These are phyloP conservation scores for Sinohyriopsis cumingii DNA, from an alignment of 2,888 invertebrate species.

Conservation along the genomic window DNA sequence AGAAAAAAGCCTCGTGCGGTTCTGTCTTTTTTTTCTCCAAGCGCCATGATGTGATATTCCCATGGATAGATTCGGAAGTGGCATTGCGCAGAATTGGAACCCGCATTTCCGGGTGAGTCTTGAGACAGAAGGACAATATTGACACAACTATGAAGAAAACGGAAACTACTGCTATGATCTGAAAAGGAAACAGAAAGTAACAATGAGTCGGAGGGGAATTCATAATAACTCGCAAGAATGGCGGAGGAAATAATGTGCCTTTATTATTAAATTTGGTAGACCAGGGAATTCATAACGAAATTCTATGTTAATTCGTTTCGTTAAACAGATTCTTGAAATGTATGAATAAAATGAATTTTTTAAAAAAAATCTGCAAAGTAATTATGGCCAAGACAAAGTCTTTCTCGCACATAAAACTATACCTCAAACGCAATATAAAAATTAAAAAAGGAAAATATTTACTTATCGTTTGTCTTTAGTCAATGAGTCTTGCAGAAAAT, in stretches of 20 bases:
- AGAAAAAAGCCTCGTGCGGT: slow-evolving; percentile 94
- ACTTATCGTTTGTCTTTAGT: too few species aligned
- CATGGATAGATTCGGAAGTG: slow-evolving; percentile 55
- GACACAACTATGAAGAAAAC: slow-evolving; percentile 98
- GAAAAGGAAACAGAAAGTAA: slow-evolving; percentile 67
- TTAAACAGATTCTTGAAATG: too few species aligned
- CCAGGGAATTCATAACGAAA: too few species aligned
- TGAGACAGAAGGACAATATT: slow-evolving; percentile 95
- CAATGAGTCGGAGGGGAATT: background rate
- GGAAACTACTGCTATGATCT: slow-evolving; percentile 94
- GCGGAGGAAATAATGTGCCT: background rate
- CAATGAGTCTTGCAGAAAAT: too few species aligned
- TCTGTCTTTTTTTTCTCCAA: slow-evolving; percentile 91
- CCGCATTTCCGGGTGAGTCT: slow-evolving; percentile 87
- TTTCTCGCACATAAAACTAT: too few species aligned
- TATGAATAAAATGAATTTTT: too few species aligned
- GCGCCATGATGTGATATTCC: slow-evolving; percentile 77
- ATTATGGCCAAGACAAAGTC: too few species aligned
- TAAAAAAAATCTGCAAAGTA: too few species aligned
- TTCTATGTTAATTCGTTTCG: too few species aligned
- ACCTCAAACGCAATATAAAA: too few species aligned
- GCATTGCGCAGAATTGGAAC: slow-evolving; percentile 69
- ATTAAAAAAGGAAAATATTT: too few species aligned
- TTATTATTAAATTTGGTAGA: too few species aligned
- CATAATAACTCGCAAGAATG: background rate